These are phyloP conservation scores for Scaptomyza polygonia DNA, from an alignment of 2,888 invertebrate species.

Conservation along the genomic window DNA sequence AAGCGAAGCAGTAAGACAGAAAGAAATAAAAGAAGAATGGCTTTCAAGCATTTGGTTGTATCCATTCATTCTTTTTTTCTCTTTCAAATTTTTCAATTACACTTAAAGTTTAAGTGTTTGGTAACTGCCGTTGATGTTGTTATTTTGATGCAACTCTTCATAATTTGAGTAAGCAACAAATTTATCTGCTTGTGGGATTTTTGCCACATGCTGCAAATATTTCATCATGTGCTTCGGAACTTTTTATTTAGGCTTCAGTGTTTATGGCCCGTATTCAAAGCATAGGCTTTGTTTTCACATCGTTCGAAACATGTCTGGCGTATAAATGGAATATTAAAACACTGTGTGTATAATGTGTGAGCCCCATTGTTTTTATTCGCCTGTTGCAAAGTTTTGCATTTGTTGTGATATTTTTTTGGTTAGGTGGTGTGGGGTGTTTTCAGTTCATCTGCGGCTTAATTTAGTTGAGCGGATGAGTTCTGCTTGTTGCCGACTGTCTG, in stretches of 20 bases:
- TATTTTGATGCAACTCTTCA: slow-evolving; percentile 41
- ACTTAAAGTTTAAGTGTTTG: slow-evolving; percentile 61
- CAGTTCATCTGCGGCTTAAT: slow-evolving; percentile 63
- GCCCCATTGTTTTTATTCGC: slow-evolving; percentile 1
- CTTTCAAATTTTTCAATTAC: slow-evolving; percentile 65
- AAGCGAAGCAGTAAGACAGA: slow-evolving; percentile 5
- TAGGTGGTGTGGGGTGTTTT: slow-evolving; percentile 12
- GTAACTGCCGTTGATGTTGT: slow-evolving; percentile 30
- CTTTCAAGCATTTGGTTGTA: slow-evolving; percentile 16
- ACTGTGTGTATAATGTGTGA: slow-evolving; percentile 5
- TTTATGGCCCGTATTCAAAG: slow-evolving; percentile 15
- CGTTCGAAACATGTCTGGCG: slow-evolving; percentile 68
- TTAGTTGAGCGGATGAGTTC: slow-evolving; percentile 51
- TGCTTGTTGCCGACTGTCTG: slow-evolving; percentile 29
- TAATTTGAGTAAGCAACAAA: slow-evolving; percentile 62
- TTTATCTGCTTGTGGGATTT: slow-evolving; percentile 49
- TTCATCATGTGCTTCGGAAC: slow-evolving; percentile 31
- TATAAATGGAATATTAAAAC: slow-evolving; percentile 55
- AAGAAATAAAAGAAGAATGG: slow-evolving; percentile 8
- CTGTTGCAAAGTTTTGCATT: slow-evolving; percentile 57
- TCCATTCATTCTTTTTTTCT: slow-evolving; percentile 17
- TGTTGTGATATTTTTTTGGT: slow-evolving; percentile 21
- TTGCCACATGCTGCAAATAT: slow-evolving; percentile 64
- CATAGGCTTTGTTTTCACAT: slow-evolving; percentile 67
- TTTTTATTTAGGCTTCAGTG: slow-evolving; percentile 1